phyloP scores from a whole-genome alignment of 1,140 invertebrate genomes.

The Drosophila orosa region DNA sequence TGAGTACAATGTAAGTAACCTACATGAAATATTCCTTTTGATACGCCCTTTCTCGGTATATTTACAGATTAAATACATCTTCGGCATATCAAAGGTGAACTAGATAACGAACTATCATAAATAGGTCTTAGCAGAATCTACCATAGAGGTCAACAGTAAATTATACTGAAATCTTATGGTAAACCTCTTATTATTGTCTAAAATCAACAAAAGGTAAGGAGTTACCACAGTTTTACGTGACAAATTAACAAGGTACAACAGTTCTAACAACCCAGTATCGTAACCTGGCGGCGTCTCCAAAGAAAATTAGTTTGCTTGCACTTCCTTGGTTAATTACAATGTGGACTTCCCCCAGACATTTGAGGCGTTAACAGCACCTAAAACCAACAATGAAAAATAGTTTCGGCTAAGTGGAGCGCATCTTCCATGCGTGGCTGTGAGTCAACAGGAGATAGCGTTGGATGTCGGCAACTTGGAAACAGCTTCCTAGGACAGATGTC shows the following conservation, averaged over 20 bases:
- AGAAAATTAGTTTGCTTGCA: conserved; percentile 14
- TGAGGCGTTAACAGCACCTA: conserved; percentile 16
- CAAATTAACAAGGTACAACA: conserved; percentile 10
- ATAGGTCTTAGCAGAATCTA: background rate
- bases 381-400: conserved; percentile 48
- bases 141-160: background rate
- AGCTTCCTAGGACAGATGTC: conserved; percentile 34
- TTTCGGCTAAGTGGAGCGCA: conserved; percentile 56
- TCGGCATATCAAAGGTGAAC: conserved; percentile 21
- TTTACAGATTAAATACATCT: background rate
- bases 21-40: background rate
- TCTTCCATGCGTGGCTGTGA: conserved; percentile 38
- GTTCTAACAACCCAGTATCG: conserved; percentile 1
- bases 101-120: background rate
- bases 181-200: background rate
- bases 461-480: conserved; percentile 41
- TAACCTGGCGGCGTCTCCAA: conserved; percentile 33
- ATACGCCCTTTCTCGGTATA: background rate
- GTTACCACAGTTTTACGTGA: conserved; percentile 13
- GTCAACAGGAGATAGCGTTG: conserved; percentile 69
- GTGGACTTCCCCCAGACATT: conserved; percentile 20
- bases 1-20: background rate
- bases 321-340: conserved; percentile 44
- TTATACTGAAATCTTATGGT: conserved; percentile 3
- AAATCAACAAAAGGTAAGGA: background rate